phyloP scores from a whole-genome alignment of 1,140 invertebrate genomes.

The Druon quercuslanigerum region DNA sequence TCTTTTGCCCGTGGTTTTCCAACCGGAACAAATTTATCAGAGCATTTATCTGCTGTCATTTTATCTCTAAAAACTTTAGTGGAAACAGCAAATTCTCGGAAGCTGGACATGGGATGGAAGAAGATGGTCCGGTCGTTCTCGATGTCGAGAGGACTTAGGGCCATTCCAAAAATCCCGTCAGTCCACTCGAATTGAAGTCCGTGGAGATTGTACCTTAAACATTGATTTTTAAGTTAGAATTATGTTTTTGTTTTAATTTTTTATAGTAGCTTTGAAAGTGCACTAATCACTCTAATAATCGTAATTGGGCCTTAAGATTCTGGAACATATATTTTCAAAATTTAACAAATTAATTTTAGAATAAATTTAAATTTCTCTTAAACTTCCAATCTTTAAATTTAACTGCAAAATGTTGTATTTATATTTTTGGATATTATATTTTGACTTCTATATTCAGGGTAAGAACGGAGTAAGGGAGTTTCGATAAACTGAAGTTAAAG shows the following conservation, averaged over 20 bases:
- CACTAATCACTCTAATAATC: too few species aligned
- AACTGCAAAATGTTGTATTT: too few species aligned
- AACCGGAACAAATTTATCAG: slow-evolving; percentile 79
- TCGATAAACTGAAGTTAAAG: too few species aligned
- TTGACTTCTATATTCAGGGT: too few species aligned
- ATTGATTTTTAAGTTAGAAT: background rate
- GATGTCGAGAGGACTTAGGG: slow-evolving; percentile 79
- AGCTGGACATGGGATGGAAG: slow-evolving; percentile 88
- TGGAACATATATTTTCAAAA: too few species aligned
- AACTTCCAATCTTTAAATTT: too few species aligned
- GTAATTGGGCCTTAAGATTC: too few species aligned
- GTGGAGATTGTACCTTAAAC: slow-evolving; percentile 77
- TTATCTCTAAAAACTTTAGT: slow-evolving; percentile 80
- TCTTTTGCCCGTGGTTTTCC: slow-evolving; percentile 79
- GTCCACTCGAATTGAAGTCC: slow-evolving; percentile 87
- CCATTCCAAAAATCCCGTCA: slow-evolving; percentile 87
- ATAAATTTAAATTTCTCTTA: too few species aligned
- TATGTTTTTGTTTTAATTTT: background rate
- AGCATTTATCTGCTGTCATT: slow-evolving; percentile 71
- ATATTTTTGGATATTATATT: too few species aligned
- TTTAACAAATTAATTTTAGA: too few species aligned
- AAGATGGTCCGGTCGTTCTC: slow-evolving; percentile 80
- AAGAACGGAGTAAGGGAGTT: too few species aligned
- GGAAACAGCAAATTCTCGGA: slow-evolving; percentile 83
- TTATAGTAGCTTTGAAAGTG: slow-evolving; percentile 56